A percentile compares a stretch with the other conserved stretches of the same genome.
phyloP scores from a whole-genome alignment of 2,797 vertebrate species.

The Nasua narica region DNA sequence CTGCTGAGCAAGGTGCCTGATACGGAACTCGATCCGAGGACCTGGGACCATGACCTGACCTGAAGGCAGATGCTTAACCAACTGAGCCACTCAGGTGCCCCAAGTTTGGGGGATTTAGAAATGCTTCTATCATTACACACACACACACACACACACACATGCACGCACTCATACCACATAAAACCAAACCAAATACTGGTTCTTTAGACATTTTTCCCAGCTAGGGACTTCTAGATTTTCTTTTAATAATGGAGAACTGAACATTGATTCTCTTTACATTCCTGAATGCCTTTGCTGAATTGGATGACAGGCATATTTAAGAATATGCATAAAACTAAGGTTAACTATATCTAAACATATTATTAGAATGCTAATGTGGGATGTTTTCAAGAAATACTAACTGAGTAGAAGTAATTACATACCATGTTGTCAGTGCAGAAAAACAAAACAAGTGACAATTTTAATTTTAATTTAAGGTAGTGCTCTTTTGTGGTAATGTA shows the following conservation, averaged over 20 bases:
- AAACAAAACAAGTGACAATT: neutral
- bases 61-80: too few relatives aligned
- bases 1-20: too few relatives aligned
- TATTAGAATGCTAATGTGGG: neutral
- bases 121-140: neutral
- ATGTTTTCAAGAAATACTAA: neutral
- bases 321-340: neutral
- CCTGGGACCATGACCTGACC: too few relatives aligned
- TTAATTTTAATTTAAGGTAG: neutral
- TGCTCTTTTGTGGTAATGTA: neutral
- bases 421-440: neutral
- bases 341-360: neutral
- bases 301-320: neutral
- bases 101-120: neutral
- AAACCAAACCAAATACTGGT: neutral
- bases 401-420: neutral
- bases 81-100: too few relatives aligned
- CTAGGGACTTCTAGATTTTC: neutral
- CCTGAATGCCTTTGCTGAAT: neutral
- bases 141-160: neutral
- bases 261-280: neutral
- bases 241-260: neutral
- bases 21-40: too few relatives aligned
- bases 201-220: neutral
- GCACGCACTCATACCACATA: neutral